Evolutionary conservation across 2,113 vertebrate genomes (phyloP).

Genomic region (Antigone vipio): DNA sequence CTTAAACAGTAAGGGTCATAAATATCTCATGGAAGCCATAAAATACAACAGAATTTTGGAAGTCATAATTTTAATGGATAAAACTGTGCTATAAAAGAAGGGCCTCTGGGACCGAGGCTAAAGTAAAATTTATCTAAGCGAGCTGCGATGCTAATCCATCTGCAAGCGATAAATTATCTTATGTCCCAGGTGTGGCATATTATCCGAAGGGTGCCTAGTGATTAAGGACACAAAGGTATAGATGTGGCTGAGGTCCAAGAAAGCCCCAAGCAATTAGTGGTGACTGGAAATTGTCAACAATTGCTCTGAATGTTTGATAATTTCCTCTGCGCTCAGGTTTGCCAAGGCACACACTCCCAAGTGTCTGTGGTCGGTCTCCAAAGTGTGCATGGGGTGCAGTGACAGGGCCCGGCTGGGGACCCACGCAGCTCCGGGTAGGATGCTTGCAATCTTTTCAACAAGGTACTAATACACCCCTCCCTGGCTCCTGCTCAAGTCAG

Average conservation of each 20-base stretch:
- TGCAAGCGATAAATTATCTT: conserved; percentile 75
- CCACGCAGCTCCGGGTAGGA: background rate
- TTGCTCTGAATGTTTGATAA: conserved; percentile 65
- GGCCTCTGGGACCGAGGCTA: conserved; percentile 70
- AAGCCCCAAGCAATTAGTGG: conserved; percentile 69
- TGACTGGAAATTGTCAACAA: conserved; percentile 75
- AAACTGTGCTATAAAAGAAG: conserved; percentile 77
- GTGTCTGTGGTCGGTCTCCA: background rate
- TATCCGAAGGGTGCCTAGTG: conserved; percentile 72
- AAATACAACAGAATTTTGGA: conserved; percentile 82
- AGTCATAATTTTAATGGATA: conserved; percentile 83
- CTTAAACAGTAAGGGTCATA: conserved; percentile 75
- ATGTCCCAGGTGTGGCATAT: conserved; percentile 73
- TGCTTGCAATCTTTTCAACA: background rate
- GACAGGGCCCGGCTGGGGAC: background rate
- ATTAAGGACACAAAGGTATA: conserved; percentile 75
- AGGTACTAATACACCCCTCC: background rate
- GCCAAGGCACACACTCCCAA: background rate
- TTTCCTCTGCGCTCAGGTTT: conserved; percentile 57
- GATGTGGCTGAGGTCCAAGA: conserved; percentile 70
- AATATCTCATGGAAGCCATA: conserved; percentile 77
- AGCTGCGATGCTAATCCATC: conserved; percentile 72
- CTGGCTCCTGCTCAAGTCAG: background rate
- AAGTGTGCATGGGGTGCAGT: background rate
- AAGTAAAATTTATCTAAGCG: conserved; percentile 73